These are phyloP conservation scores for Ictalurus punctatus DNA, from an alignment of 2,113 vertebrate genomes.

Conservation along the genomic window DNA sequence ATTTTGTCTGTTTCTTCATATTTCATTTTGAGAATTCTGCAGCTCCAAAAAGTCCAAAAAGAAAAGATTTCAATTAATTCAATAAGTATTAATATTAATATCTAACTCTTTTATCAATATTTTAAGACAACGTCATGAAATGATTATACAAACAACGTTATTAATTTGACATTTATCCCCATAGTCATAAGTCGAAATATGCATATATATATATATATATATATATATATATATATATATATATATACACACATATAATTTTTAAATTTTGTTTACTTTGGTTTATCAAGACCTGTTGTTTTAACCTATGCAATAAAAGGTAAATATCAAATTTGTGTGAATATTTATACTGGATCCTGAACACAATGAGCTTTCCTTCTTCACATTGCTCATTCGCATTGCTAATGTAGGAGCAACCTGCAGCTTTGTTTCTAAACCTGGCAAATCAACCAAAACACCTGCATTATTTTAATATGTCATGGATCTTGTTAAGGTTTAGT, in stretches of 20 bases:
- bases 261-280: neutral
- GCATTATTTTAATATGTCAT: conserved; percentile 12
- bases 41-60: neutral
- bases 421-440: conserved; percentile 28
- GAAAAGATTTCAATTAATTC: neutral
- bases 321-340: conserved; percentile 17
- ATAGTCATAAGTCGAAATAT: neutral
- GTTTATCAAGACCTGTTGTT: conserved; percentile 47
- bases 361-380: neutral
- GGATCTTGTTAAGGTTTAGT: conserved; percentile 3
- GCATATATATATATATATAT: neutral
- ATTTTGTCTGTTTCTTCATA: neutral
- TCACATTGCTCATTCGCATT: neutral
- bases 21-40: neutral
- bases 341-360: neutral
- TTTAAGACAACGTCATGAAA: neutral
- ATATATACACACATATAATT: no score
- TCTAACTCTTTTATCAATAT: neutral
- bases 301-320: conserved; percentile 70
- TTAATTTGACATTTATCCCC: neutral
- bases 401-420: conserved; percentile 9
- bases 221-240: no score
- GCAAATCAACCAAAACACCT: conserved; percentile 23
- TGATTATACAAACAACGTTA: neutral
- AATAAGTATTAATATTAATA: neutral